These are phyloP conservation scores for Perca fluviatilis DNA, from an alignment of 2,113 vertebrate species.

Conservation along the genomic window DNA sequence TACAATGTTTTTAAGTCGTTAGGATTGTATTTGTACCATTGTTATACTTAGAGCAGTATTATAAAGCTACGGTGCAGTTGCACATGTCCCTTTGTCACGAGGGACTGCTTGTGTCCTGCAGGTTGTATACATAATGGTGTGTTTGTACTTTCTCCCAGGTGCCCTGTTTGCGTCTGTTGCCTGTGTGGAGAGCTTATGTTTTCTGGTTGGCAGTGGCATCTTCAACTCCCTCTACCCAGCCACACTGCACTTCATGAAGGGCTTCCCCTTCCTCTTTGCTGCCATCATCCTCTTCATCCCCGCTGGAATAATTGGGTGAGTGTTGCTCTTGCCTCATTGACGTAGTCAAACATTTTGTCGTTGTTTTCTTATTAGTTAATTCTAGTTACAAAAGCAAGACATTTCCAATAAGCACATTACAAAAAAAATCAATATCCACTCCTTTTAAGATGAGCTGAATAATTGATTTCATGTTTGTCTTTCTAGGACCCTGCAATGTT, in stretches of 20 bases:
- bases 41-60: neutral
- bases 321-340: neutral
- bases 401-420: neutral
- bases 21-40: neutral
- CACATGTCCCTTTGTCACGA: neutral
- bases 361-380: neutral
- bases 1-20: neutral
- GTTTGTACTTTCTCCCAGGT: constrained; percentile 80
- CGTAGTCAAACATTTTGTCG: neutral
- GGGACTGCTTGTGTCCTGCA: constrained; percentile 1
- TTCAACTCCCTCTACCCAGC: constrained; percentile 95
- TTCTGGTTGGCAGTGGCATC: constrained; percentile 86
- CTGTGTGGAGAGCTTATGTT: constrained; percentile 90
- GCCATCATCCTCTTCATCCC: constrained; percentile 91
- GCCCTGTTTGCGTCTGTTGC: constrained; percentile 93
- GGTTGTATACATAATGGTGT: neutral
- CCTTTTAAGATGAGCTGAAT: neutral
- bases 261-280: constrained; percentile 93
- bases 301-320: constrained; percentile 91
- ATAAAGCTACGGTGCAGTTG: neutral
- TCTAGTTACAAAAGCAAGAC: neutral
- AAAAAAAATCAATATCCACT: neutral
- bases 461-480: constrained; percentile 7
- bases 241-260: constrained; percentile 92
- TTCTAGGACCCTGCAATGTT: constrained; percentile 84